Evolutionary conservation across 1,140 invertebrate species (phyloP).

Genomic region (Sitodiplosis mosellana): DNA sequence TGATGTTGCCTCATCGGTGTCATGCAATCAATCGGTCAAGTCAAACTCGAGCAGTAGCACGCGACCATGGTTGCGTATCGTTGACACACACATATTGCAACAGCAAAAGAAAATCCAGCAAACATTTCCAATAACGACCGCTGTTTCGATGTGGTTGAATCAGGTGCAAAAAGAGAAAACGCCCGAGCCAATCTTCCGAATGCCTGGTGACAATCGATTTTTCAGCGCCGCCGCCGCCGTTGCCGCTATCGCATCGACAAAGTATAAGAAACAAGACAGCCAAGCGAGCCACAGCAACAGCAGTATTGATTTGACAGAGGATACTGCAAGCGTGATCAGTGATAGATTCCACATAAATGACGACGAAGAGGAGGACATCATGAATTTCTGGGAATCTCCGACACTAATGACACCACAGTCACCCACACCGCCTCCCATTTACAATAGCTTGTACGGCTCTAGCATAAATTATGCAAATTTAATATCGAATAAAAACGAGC

Average conservation of each 20-base stretch:
- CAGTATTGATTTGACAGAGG: background rate
- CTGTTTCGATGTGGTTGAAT: slow-evolving; percentile 1
- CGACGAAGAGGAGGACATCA: background rate
- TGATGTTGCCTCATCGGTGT: too few relatives aligned
- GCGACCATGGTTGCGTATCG: too few relatives aligned
- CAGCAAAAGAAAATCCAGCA: background rate
- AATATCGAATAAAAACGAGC: slow-evolving; percentile 1
- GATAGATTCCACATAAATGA: slow-evolving; percentile 2
- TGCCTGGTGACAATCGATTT: slow-evolving; percentile 1
- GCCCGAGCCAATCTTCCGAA: background rate
- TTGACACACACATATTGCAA: background rate
- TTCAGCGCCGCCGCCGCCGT: background rate
- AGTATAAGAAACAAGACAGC: background rate
- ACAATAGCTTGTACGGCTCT: slow-evolving; percentile 2
- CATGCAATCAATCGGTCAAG: too few relatives aligned
- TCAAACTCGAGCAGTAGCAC: too few relatives aligned
- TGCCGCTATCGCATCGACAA: background rate
- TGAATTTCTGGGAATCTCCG: background rate
- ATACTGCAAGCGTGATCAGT: background rate
- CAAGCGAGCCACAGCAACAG: background rate
- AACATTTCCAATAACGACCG: slow-evolving; percentile 1
- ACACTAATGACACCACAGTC: background rate
- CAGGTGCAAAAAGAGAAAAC: slow-evolving; percentile 1
- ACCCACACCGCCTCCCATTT: background rate
- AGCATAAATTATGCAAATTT: slow-evolving; percentile 3